Evolutionary conservation across 1,140 invertebrate species (phyloP), one percentile per base, ranked within the genome.

Genomic region (Solenopsis fugax): DNA sequence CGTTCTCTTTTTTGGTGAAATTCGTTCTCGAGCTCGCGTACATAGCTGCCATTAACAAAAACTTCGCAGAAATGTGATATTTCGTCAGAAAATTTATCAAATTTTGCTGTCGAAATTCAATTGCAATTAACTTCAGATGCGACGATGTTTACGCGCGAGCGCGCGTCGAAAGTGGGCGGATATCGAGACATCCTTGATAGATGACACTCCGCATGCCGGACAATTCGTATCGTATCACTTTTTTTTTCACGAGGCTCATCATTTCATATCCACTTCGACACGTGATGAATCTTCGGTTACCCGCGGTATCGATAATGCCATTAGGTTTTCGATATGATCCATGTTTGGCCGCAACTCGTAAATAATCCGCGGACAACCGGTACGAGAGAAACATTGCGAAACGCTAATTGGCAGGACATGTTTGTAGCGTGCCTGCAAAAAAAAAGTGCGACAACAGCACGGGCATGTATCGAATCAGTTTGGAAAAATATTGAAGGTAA

Each of bases 91-190:
- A 75, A 62, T 84, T 84, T 60, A 37, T 41, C 69, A 24, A 73
- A 73, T 75, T 60, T 21, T 34, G 4, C 12, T 69, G 67, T 2
- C 54, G 18, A 84, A 84, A 84, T 84, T n/a, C 80, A 84, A 84
- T 60, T 37, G 80, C 13, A 24, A 84, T 84, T 84, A 84, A 84
- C 24, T 64, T 69, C 77, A 82, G 54, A 73, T 48, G 48, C 12
- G 54, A 18, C 2, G 41, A 75, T 18, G 60, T 50, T 37, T 52
- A 58, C 13, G 37, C 50, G 52, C 65, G 50, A 80, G 52, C 45
- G 16, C 76, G n/a, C 48, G n/a, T 18, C n/a, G 54, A 78, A 65
- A 58, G 69, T 48, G 80, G 41, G 2, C 41, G 5, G 45, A 24
- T 37, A 50, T 62, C 29, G 69, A 75, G 29, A n/a, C 16, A 73